Percentiles rank a stretch among this genome's conserved stretches.
phyloP scores from a whole-genome alignment of 2,113 vertebrate species.

The Orientallactaga bullata region DNA sequence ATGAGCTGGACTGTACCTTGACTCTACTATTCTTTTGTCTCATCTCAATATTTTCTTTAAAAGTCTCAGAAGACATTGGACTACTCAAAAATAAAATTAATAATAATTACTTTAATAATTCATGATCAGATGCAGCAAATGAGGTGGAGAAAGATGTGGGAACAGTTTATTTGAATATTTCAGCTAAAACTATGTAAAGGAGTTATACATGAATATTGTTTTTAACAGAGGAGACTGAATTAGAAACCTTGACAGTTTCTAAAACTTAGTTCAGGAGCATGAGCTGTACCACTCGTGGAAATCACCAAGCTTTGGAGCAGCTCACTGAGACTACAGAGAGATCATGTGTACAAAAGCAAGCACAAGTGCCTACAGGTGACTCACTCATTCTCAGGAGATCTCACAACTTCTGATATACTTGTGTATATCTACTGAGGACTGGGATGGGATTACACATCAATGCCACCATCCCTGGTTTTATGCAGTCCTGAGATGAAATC shows the following conservation, averaged over 20 bases:
- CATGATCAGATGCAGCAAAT: background rate
- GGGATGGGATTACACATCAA: too few species aligned
- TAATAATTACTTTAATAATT: constrained; percentile 46
- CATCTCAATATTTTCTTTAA: background rate
- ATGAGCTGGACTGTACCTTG: background rate
- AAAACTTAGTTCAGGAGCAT: background rate
- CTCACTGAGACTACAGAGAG: background rate
- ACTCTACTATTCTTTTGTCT: background rate
- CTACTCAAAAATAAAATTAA: background rate
- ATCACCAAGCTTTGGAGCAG: background rate
- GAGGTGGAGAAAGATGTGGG: background rate
- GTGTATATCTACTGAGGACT: too few species aligned
- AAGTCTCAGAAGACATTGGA: background rate
- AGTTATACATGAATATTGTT: background rate
- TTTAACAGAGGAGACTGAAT: background rate
- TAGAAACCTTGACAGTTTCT: background rate
- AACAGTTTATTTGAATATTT: background rate
- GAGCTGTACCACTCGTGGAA: background rate
- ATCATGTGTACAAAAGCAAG: background rate
- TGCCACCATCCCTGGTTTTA: background rate
- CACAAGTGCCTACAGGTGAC: background rate
- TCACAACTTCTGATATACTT: too few species aligned
- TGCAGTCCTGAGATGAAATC: too few species aligned
- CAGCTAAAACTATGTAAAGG: background rate
- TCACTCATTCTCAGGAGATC: background rate